Percentiles rank a stretch among this genome's conserved stretches.
phyloP scores from a whole-genome alignment of 2,888 invertebrate species.

The Heliconius ethilla region DNA sequence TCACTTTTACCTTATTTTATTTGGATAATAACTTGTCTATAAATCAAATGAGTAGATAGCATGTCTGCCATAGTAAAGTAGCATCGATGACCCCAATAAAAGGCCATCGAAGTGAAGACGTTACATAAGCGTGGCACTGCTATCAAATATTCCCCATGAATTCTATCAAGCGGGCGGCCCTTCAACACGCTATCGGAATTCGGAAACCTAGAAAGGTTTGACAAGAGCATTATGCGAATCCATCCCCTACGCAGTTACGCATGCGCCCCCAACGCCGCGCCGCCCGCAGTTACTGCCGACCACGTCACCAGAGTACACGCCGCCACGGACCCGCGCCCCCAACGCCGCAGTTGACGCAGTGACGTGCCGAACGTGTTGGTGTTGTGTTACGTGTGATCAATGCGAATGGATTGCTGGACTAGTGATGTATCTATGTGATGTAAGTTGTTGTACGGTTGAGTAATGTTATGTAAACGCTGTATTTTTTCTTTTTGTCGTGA shows the following conservation, averaged over 20 bases:
- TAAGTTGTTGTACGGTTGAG: constrained; percentile 32
- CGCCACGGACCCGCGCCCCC: constrained; percentile 35
- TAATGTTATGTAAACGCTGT: constrained; percentile 32
- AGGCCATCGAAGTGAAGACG: constrained; percentile 23
- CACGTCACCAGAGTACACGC: constrained; percentile 52
- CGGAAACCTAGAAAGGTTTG: constrained; percentile 57
- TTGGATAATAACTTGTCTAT: constrained; percentile 15
- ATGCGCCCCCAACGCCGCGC: constrained; percentile 62
- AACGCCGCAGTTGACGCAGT: constrained; percentile 59
- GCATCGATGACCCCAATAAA: constrained; percentile 36
- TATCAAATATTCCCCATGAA: constrained; percentile 40
- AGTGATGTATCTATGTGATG: constrained; percentile 34
- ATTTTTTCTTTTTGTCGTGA: background rate
- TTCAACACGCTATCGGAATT: constrained; percentile 56
- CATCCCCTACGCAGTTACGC: constrained; percentile 61
- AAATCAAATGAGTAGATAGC: constrained; percentile 21
- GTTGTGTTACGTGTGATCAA: constrained; percentile 42
- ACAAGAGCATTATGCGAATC: constrained; percentile 59
- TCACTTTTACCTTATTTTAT: constrained; percentile 3
- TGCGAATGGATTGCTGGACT: constrained; percentile 42
- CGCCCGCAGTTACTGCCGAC: constrained; percentile 66
- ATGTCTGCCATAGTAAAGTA: constrained; percentile 13
- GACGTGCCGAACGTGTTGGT: constrained; percentile 53
- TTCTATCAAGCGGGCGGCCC: constrained; percentile 41
- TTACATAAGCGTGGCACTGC: constrained; percentile 31